Evolutionary conservation across 2,888 invertebrate species (phyloP), one percentile per base, ranked within the genome.

Genomic region (Conus canariensis): DNA sequence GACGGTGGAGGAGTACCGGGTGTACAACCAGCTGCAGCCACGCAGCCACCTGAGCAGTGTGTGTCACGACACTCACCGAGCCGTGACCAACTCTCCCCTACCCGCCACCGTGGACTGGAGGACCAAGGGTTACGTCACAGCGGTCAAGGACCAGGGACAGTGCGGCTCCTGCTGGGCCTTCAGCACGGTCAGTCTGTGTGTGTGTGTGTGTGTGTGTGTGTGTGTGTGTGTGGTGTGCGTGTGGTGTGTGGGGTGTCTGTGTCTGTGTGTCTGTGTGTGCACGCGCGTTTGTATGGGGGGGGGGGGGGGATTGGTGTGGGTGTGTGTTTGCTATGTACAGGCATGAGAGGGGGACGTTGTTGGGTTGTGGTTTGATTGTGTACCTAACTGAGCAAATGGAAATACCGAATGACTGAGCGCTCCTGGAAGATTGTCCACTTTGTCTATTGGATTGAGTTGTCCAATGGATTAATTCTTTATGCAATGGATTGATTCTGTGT

Each of bases 131-230:
- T 86, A 67, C 64, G 86, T 86, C 67, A 86, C 86, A 2, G 30
- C 86, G 45, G 86, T 86, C 86, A 86, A 86, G 86, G 45, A 86
- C 67, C 86, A 86, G 64, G 60, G 60, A 1, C 25, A 86, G 45
- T 86, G 86, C 22, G 86, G 64, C 14, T 86, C 86, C n/a, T 64
- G 86, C 67, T 86, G 86, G 86, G 86, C 86, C 10, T 86, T 86
- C 45, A 86, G 86, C 64, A 86, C 86, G 1, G 86, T 86, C 19
- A 56, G 82, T 83, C 1, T 83, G 56, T 80, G 80, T 45, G 80
- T 80, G 80, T 80, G 80, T 80, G 30, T 30, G 30, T 30, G 30
- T 2, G 30, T 30, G 30, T 30, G 80, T 80, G 80, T 80, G 80
- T 80, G 30, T 80, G 80, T 80, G 80, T 80, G 80, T 80, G 80